Percentiles rank a stretch among this genome's conserved stretches.
Evolutionary conservation across 2,113 vertebrate species (phyloP).

Genomic region (Mellivora capensis): DNA sequence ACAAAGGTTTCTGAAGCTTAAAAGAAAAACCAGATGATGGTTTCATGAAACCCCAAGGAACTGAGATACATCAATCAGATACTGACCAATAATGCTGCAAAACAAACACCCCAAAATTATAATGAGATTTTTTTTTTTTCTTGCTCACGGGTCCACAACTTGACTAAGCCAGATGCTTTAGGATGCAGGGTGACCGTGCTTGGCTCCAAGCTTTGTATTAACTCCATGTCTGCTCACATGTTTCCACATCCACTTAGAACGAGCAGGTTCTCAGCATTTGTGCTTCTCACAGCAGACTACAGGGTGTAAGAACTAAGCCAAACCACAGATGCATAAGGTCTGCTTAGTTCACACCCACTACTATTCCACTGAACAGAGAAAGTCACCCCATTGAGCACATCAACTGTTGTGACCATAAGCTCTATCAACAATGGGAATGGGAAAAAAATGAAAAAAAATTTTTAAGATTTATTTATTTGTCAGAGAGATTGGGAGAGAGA

Average conservation of each 20-base stretch:
- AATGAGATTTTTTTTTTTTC: neutral
- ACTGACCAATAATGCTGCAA: neutral
- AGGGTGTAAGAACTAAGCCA: neutral
- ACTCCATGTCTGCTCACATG: neutral
- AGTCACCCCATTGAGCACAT: neutral
- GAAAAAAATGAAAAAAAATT: neutral
- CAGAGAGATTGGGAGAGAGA: neutral
- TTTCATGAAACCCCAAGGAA: neutral
- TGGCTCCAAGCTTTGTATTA: neutral
- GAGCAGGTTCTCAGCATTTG: neutral
- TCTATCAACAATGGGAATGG: neutral
- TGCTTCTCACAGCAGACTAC: neutral
- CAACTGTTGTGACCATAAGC: neutral
- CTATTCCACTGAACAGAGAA: neutral
- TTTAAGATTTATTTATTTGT: neutral
- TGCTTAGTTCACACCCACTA: neutral
- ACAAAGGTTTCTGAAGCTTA: neutral
- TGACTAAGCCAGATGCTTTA: neutral
- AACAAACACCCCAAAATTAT: neutral
- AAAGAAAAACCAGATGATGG: neutral
- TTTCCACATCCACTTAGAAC: neutral
- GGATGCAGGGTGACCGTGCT: neutral
- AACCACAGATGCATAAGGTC: neutral
- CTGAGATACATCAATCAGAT: neutral
- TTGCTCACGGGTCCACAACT: neutral